Base-by-base conservation (phyloP, 2,888 invertebrate species). In the Homarus gammarus region DNA sequence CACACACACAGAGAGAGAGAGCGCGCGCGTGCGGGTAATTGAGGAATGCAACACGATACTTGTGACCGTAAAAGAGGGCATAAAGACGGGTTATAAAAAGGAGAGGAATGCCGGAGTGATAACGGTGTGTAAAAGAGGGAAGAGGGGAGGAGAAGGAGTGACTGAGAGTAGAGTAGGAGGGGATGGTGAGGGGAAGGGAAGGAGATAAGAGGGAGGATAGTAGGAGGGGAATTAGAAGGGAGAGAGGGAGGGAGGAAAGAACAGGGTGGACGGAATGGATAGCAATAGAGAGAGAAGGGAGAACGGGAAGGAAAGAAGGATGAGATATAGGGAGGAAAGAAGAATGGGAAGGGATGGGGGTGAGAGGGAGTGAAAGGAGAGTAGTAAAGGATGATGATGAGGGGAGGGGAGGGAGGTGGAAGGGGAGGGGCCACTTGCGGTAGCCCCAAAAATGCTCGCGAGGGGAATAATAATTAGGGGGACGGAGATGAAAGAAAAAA, bases 11-110 rank as follows among this genome's bases (percentile, higher is more conserved):
- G n/a, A n/a, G n/a, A n/a, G n/a, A n/a, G n/a, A n/a, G n/a, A n/a
- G n/a, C n/a, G n/a, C n/a, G n/a, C n/a, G n/a, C n/a, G n/a, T n/a
- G 44, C 5, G 64, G 10, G 64, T 64, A 27, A 64, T 27, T 64
- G 64, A 64, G 8, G 64, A 64, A 64, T n/a, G 64, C 64, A 64
- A 27, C 64, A 27, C 22, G 64, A n/a, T 64, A 64, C 64, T 27
- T 27, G 27, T 22, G 64, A n/a, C 31, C 27, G 27, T 64, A 64
- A n/a, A 27, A 64, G 64, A 64, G 27, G 64, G 27, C 22, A 27
- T 64, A 64, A 64, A 64, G 64, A 27, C 6, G 64, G 64, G 64
- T 27, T 27, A 64, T 64, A 64, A 64, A n/a, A 64, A 10, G 22
- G 27, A 64, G 64, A 8, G 64, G 64, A 64, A 64, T 27, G 64